Conservation (phyloP, 2,888 invertebrate species). For the Diplolepis rosae region DNA sequence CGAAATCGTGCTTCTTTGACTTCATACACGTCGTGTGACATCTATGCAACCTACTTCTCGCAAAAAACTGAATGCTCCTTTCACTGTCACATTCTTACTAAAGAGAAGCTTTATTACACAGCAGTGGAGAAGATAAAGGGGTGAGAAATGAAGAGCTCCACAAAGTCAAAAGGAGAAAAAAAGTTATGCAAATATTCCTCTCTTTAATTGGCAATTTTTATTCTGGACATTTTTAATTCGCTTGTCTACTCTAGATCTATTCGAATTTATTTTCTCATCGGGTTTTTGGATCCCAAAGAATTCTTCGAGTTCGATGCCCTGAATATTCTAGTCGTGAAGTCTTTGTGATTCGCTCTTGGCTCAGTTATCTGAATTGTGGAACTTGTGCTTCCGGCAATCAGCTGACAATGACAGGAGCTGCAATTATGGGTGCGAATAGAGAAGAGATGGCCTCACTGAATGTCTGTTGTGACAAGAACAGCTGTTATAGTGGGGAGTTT, state of each 20-base stretch:
- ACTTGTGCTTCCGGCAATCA: neutral
- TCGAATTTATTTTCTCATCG: neutral
- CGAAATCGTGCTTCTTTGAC: neutral
- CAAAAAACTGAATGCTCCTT: constrained; percentile 11
- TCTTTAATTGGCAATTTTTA: constrained; percentile 26
- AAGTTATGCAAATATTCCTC: constrained; percentile 1
- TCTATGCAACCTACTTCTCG: constrained; percentile 7
- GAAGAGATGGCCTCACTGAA: constrained; percentile 15
- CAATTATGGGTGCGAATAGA: neutral
- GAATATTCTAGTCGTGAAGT: neutral
- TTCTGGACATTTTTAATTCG: constrained; percentile 5
- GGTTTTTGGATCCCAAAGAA: neutral
- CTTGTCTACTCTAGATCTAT: neutral
- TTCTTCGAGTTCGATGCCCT: neutral
- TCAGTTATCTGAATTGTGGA: neutral
- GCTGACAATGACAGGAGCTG: constrained; percentile 19
- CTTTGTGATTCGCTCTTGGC: neutral
- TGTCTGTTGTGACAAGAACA: constrained; percentile 22
- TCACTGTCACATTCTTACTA: constrained; percentile 9
- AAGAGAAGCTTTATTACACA: constrained; percentile 23
- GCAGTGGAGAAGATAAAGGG: neutral
- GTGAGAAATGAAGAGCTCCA: too few relatives aligned
- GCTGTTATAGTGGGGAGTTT: neutral
- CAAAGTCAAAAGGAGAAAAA: neutral
- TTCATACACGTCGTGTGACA: neutral